These are phyloP conservation scores for Crenichthys baileyi DNA, from an alignment of 2,797 vertebrate genomes.

Conservation along the genomic window DNA sequence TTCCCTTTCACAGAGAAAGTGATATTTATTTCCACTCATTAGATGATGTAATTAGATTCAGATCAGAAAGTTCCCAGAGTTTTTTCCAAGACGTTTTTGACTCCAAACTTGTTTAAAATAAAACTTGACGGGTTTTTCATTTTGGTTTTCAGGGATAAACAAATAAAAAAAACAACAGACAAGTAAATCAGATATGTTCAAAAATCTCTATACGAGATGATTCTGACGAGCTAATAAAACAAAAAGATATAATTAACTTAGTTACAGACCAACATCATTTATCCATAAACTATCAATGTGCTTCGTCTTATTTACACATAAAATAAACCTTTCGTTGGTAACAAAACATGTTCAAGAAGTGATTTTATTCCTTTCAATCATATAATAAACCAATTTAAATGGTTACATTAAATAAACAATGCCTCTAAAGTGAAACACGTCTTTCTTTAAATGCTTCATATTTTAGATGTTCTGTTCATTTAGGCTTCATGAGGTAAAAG, in stretches of 20 bases:
- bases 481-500: neutral
- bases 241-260: neutral
- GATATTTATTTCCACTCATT: neutral
- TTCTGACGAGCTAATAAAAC: neutral
- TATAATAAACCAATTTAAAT: constrained; percentile 7
- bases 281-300: neutral
- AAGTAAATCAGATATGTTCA: neutral
- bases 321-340: neutral
- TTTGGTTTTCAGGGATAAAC: neutral
- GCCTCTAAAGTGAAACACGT: neutral
- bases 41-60: neutral
- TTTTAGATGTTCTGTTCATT: neutral
- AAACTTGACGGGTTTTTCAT: neutral
- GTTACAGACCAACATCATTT: neutral
- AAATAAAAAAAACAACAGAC: neutral
- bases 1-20: constrained; percentile 30
- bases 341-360: neutral
- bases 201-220: neutral
- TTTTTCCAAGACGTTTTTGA: neutral
- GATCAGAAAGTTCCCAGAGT: neutral
- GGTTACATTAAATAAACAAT: constrained; percentile 2
- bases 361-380: neutral
- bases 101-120: neutral
- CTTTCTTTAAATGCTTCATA: neutral
- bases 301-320: neutral